Base-by-base conservation (phyloP, 1,140 invertebrate genomes). In the Ceratitis capitata region DNA sequence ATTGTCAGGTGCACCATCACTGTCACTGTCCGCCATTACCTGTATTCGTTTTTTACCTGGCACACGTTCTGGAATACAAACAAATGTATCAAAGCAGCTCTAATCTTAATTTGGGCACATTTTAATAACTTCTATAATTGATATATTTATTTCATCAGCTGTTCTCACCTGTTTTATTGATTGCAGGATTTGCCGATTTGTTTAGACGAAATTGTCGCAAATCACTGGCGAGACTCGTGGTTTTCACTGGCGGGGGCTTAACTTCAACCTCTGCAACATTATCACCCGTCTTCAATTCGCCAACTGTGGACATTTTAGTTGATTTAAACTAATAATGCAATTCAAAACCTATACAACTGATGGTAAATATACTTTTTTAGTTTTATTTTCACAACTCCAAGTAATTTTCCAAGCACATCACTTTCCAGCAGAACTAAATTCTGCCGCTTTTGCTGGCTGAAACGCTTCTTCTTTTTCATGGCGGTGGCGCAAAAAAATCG, bases 181-280 rank as follows among this genome's bases (percentile, higher is more conserved):
- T 6, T 23, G 86, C 53, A 42, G 88, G 85, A 82, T 56, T 56
- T 56, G 58, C 86, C 64, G 85, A 87, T 86, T 90, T 92, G 86
- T 88, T 91, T 84, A 92, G 89, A 84, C 91, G 91, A 89, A 91
- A 92, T 85, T 92, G 90, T 58, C 91, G 88, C 82, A 92, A 87
- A 85, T 91, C 90, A 39, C 87, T 90, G 53, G 90, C 61, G 53
- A 78, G 69, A 78, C 87, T 78, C 69, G 69, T 90, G 26, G 90
- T 88, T 88, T 90, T 85, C 19, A 19, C 39, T 83, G 78, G 49
- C 83, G 84, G 69, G 12, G 39, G 32, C 47, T 45, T 45, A 16
- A 74, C 51, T 2, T 32, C 74, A 47, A 42, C 26, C 3, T 58
- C 53, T 1, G 85, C 23, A 26, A 83, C 45, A 29, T 47, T 35